These are phyloP conservation scores for Drosophila repleta DNA, from an alignment of 1,140 invertebrate species.

Conservation along the genomic window DNA sequence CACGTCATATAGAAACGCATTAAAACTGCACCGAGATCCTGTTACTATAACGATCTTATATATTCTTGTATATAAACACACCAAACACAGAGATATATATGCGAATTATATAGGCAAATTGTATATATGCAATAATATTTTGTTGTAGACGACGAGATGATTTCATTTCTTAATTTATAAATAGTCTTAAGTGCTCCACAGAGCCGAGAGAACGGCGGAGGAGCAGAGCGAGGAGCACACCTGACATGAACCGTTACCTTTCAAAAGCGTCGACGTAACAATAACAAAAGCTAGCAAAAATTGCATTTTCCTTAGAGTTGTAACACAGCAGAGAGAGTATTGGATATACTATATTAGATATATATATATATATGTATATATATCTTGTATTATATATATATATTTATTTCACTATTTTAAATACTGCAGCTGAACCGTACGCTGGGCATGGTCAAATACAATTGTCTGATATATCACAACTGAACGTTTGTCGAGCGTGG, in stretches of 20 bases:
- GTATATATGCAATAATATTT: conserved; percentile 33
- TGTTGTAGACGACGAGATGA: conserved; percentile 56
- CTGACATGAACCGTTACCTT: conserved; percentile 37
- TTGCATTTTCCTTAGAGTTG: conserved; percentile 44
- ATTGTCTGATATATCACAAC: conserved; percentile 61
- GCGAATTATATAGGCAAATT: conserved; percentile 1
- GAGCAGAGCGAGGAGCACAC: conserved; percentile 3
- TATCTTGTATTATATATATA: too few relatives aligned
- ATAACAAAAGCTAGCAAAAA: conserved; percentile 42
- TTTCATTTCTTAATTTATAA: conserved; percentile 75
- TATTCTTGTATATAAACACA: conserved; percentile 3
- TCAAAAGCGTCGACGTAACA: conserved; percentile 37
- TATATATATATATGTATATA: too few relatives aligned
- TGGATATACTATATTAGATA: too few relatives aligned
- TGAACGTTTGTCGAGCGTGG: conserved; percentile 46
- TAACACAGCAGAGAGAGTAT: conserved; percentile 27
- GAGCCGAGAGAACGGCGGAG: too few relatives aligned
- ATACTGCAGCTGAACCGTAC: conserved; percentile 39
- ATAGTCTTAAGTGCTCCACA: conserved; percentile 47
- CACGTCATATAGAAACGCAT: neutral
- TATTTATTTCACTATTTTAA: conserved; percentile 47
- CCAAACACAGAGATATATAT: conserved; percentile 20
- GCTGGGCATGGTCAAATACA: conserved; percentile 66
- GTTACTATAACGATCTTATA: neutral
- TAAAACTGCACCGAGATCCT: neutral